Percentiles rank a stretch among this genome's conserved stretches.
Conservation (phyloP, 2,113 vertebrate genomes). For the Periophthalmus modestus region DNA sequence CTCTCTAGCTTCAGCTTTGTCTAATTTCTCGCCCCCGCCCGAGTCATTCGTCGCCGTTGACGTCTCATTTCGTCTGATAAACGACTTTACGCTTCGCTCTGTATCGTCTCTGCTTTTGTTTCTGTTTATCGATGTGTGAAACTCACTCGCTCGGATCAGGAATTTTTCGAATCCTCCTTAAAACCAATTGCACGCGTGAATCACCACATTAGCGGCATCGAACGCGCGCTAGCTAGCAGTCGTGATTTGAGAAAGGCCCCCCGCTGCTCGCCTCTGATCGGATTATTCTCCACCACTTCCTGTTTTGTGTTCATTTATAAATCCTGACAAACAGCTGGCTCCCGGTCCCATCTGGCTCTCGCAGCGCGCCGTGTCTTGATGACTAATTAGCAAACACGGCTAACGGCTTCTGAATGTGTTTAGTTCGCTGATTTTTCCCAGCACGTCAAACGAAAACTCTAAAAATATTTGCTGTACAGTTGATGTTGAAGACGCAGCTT, state of each 20-base stretch:
- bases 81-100: background rate
- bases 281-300: slow-evolving; percentile 27
- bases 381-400: background rate
- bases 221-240: background rate
- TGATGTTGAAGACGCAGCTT: too few species aligned
- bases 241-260: slow-evolving; percentile 10
- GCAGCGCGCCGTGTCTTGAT: background rate
- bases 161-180: slow-evolving; percentile 5
- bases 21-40: background rate
- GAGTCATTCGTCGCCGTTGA: background rate
- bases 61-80: background rate
- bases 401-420: background rate
- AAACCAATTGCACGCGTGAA: slow-evolving; percentile 20
- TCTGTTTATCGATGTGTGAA: slow-evolving; percentile 14
- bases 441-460: background rate
- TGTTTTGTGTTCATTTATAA: slow-evolving; percentile 27
- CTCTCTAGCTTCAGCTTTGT: background rate
- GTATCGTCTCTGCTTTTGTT: slow-evolving; percentile 15
- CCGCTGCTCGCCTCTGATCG: slow-evolving; percentile 18
- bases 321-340: background rate
- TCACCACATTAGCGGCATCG: slow-evolving; percentile 4
- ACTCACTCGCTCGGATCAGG: background rate
- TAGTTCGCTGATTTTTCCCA: slow-evolving; percentile 5
- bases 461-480: background rate
- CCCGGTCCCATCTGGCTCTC: background rate